A percentile compares a stretch with the other conserved stretches of the same genome.
Evolutionary conservation across 2,888 invertebrate genomes (phyloP).

Genomic region (Camponotus fellah): DNA sequence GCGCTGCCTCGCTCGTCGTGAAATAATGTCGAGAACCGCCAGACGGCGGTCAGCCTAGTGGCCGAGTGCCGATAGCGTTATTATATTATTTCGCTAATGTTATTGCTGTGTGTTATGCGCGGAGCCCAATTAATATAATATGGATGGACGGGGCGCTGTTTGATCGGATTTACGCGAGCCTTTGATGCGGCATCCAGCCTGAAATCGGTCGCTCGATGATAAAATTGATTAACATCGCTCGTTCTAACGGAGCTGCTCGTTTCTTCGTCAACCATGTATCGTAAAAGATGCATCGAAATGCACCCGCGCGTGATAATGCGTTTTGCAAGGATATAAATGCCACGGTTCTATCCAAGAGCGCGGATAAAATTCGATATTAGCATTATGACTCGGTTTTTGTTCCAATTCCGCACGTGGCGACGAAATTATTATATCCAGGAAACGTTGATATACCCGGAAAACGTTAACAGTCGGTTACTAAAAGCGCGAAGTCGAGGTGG

Average conservation of each 20-base stretch:
- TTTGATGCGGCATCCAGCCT: conserved; percentile 64
- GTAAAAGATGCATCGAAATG: not conserved
- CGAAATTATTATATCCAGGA: not conserved
- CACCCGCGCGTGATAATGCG: not conserved
- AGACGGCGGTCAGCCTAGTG: conserved; percentile 58
- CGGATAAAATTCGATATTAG: not conserved
- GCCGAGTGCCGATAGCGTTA: conserved; percentile 75
- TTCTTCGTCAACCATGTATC: not conserved
- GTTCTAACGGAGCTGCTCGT: not conserved
- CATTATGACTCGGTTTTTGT: not conserved
- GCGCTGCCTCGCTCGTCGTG: conserved; percentile 57
- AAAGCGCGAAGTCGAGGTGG: not conserved
- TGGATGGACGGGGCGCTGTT: conserved; percentile 58
- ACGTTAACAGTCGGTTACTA: not conserved
- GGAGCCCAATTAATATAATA: conserved; percentile 76
- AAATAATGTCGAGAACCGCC: conserved; percentile 63
- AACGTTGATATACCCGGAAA: not conserved
- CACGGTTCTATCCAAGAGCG: not conserved
- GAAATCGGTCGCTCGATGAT: conserved; percentile 75
- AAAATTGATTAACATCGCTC: conserved; percentile 69
- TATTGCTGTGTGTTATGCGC: conserved; percentile 75
- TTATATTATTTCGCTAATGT: conserved; percentile 81
- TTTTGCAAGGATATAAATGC: not conserved
- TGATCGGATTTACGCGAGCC: conserved; percentile 65
- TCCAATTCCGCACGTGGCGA: not conserved